Evolutionary conservation across 1,140 invertebrate species (phyloP), one percentile per base, ranked within the genome.

Genomic region (Eupeodes corollae): DNA sequence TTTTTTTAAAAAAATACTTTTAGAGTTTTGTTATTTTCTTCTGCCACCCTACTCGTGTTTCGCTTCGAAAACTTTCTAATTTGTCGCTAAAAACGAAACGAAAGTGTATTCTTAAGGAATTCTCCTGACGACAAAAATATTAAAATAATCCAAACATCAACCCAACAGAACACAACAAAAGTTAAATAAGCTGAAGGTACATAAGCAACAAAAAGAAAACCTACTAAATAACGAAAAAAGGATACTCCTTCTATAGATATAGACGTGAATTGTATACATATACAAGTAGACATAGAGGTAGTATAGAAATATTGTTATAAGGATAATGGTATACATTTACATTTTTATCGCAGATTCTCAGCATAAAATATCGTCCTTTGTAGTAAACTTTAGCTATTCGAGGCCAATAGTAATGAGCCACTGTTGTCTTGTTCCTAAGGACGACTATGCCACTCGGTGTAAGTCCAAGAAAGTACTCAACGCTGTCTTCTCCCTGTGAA

Each of bases 371-470:
- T 68, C 89, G 85, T 59, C 88, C 90, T 76, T 95, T 95, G 72
- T 91, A 92, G 70, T 91, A 93, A 55, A 96, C 84, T 76, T 95
- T 95, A 50, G 86, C 90, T 60, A 97, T 95, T 67, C 92, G 82
- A 40, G 92, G 91, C 96, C 96, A 99, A 71, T 95, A 97, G 74
- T 99, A 99, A 70, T 97, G 91, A 53, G 94, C 96, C 56, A 99
- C 96, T 74, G 96, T 98, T 67, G 83, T 88, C 71, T 90, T 87
- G 63, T 93, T 94, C 56, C 96, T 82, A 60, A 98, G 80, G 38
- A 99, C 86, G 57, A 98, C 85, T 62, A 99, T 88, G 46, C 96
- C 96, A 63, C 91, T 94, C 45, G 96, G 96, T 42, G 95, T 98
- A 53, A 99, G 72, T 30, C 96, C 96, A 56, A 99, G 76, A 72